Base-by-base conservation (phyloP, 37 sponge, comb jelly and placozoan species). In the Haliclona indistincta region DNA sequence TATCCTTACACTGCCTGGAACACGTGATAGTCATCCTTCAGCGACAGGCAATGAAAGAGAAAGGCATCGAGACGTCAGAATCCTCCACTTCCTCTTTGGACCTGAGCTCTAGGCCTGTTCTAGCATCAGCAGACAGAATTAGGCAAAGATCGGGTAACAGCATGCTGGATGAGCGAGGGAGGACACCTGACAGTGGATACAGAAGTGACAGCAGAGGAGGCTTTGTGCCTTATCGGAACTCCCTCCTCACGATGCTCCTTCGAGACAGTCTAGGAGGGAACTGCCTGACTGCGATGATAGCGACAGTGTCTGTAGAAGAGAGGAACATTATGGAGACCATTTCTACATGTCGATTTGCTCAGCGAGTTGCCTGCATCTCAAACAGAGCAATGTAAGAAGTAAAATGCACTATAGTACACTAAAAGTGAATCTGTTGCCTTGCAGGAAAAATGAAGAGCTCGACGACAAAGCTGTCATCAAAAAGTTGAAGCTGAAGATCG, bases 181-280 rank as follows among this genome's bases (percentile, higher is more conserved):
- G 7, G 3, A 8, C 32, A 20, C n/a, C 25, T 17, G 8, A 33
- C 4, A 62, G 53, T 38, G 43, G 38, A 22, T 17, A 17, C 37
- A 64, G 80, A 37, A 45, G 54, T 5, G 49, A 30, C 13, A 67
- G 52, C 8, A 53, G 45, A 38, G 41, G 70, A 1, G 55, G 42
- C 2, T 81, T 88, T 62, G 69, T 94, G 33, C 92, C 95, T 10
- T 94, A 94, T 52, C 65, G 95, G 26, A 94, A 94, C 81, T 94
- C 77, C 25, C 84, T 94, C 45, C 82, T 94, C 33, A 94, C 95
- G 2, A 91, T 89, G 85, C 81, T 91, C 15, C 71, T 94, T n/a
- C 74, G 73, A 58, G 95, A 94, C 66, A 94, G 95, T 51, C 44
- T 94, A 33, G 92, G 95, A 61, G 95, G 95, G 0, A 94, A 94